Percentiles rank a stretch among this genome's conserved stretches.
phyloP scores from a whole-genome alignment of 2,888 invertebrate genomes.

The Papilio protenor region DNA sequence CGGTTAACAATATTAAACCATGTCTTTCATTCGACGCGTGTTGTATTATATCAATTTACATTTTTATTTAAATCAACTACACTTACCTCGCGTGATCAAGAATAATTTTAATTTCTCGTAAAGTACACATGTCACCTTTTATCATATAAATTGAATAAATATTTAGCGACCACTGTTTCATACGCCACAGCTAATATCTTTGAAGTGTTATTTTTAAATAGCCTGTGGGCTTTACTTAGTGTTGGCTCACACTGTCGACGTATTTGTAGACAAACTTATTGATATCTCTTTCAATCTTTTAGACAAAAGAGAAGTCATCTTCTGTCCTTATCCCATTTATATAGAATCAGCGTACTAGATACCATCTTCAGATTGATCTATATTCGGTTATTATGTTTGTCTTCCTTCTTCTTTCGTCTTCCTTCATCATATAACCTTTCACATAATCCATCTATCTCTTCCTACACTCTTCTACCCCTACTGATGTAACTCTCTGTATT shows the following conservation, averaged over 20 bases:
- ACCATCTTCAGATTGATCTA: too few relatives aligned
- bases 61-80: slow-evolving; percentile 17
- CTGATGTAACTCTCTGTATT: not conserved
- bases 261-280: not conserved
- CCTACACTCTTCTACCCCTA: not conserved
- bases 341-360: not conserved
- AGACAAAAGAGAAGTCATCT: not conserved
- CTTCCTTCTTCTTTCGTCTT: too few relatives aligned
- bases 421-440: not conserved
- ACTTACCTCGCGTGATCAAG: slow-evolving; percentile 36
- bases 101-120: slow-evolving; percentile 31
- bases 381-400: not conserved
- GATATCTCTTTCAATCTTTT: not conserved
- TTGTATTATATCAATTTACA: slow-evolving; percentile 29
- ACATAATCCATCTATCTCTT: not conserved
- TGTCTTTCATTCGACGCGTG: not conserved
- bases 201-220: slow-evolving; percentile 50
- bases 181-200: slow-evolving; percentile 51
- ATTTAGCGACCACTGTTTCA: slow-evolving; percentile 46
- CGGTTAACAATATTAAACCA: not conserved
- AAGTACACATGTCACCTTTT: slow-evolving; percentile 38
- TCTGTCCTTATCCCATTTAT: not conserved
- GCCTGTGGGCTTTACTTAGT: slow-evolving; percentile 46
- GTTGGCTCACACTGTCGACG: not conserved
- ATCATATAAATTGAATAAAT: slow-evolving; percentile 43